Evolutionary conservation across 2,888 invertebrate genomes (phyloP).

Genomic region (Mamestra brassicae): DNA sequence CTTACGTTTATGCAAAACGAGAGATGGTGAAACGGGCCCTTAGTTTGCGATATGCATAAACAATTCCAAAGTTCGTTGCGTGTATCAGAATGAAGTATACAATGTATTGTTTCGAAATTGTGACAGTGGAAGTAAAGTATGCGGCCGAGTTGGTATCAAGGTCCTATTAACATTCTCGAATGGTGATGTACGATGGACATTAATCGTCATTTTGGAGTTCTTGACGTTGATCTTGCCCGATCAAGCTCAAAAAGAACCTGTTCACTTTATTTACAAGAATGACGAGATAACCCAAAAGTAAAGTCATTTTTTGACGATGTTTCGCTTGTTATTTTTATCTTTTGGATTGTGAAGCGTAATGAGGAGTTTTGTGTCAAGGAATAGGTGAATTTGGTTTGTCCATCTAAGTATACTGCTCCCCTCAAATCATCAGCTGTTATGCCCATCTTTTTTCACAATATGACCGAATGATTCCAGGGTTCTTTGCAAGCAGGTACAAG

Average conservation of each 20-base stretch:
- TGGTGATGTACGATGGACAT: not conserved
- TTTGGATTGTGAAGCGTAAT: not conserved
- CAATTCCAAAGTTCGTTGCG: slow-evolving; percentile 46
- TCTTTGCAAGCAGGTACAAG: not conserved
- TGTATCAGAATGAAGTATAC: slow-evolving; percentile 25
- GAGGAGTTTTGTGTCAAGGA: not conserved
- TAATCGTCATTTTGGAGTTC: not conserved
- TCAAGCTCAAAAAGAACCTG: not conserved
- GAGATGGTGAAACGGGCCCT: not conserved
- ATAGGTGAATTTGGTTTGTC: no score
- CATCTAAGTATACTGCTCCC: no score
- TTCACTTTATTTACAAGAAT: not conserved
- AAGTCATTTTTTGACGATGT: not conserved
- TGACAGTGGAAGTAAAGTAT: slow-evolving; percentile 14
- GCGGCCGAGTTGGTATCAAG: not conserved
- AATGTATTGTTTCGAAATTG: slow-evolving; percentile 33
- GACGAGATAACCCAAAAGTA: not conserved
- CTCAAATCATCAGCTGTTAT: no score
- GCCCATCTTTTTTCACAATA: not conserved
- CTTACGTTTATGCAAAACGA: slow-evolving; percentile 2
- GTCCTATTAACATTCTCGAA: not conserved
- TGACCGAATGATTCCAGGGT: not conserved
- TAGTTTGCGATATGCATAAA: slow-evolving; percentile 44
- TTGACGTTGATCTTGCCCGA: not conserved
- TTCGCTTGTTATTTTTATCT: not conserved